Base-by-base conservation (phyloP, 2,113 vertebrate species). In the Campylomormyrus tamandua region DNA sequence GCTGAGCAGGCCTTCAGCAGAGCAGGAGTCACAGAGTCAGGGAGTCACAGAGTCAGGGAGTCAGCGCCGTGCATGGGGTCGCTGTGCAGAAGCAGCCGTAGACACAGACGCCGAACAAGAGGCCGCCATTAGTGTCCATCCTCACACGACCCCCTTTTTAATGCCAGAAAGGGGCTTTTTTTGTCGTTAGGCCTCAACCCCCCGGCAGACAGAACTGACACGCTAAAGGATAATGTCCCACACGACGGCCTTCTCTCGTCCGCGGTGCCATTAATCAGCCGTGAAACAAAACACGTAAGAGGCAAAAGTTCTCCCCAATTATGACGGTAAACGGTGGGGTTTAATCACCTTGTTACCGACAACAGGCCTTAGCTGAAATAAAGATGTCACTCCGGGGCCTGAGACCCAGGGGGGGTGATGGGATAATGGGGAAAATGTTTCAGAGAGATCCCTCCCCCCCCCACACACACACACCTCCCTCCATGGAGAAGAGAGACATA, bases 1-100 rank as follows among this genome's bases (percentile, higher is more conserved):
- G 94, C 89, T 49, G 91, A 93, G 94, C 93, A 95, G 96, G 95
- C 96, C 95, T 95, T 91, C 74, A 31, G 94, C 90, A 94, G 95
- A 93, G 94, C 93, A 91, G 85, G 93, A 93, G 95, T 94, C 91
- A 92, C 17, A 31, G 62, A 70, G 62, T 66, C 62, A 66, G n/a
- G n/a, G 62, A 66, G 62, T 27, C 62, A 27, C 9, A 11, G n/a
- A 66, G 62, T 31, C 62, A 31, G n/a, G 24, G 56, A 62, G 56
- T 62, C 56, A 92, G 91, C 90, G 4, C 84, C 93, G 94, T 92
- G 91, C 58, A 89, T 93, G 95, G 94, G 95, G 96, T 96, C 95
- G 94, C 90, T 91, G 90, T 91, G 94, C 93, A 91, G n/a, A 9
- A 88, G 0, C 0, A 92, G 94, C 92, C 95, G 93, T 94, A 94